Percentiles rank a stretch among this genome's conserved stretches.
These are phyloP conservation scores for Oscarella lobularis DNA, from an alignment of 37 sponge, comb jelly and placozoan genomes.

Conservation along the genomic window DNA sequence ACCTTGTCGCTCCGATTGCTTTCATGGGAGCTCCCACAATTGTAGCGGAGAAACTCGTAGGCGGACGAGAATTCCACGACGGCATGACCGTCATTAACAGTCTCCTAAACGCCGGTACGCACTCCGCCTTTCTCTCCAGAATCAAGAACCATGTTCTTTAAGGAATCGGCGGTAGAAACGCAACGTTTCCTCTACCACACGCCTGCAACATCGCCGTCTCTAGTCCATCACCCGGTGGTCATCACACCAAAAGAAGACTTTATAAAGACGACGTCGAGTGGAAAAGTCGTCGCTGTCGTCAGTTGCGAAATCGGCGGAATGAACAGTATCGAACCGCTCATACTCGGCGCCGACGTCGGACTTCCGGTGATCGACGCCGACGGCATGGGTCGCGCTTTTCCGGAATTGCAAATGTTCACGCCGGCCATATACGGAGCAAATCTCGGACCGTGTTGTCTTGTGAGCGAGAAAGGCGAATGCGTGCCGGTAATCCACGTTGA, in stretches of 20 bases:
- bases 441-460: constrained; percentile 33
- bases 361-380: constrained; percentile 72
- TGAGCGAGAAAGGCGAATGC: constrained; percentile 42
- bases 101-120: constrained; percentile 28
- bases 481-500: constrained; percentile 15
- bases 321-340: constrained; percentile 60
- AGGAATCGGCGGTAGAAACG: neutral
- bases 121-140: too few species aligned
- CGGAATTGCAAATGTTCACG: constrained; percentile 76
- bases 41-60: constrained; percentile 44
- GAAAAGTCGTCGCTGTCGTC: constrained; percentile 30
- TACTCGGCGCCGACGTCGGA: constrained; percentile 35
- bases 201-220: neutral
- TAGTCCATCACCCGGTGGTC: neutral
- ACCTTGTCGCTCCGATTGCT: constrained; percentile 21
- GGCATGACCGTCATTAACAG: constrained; percentile 24
- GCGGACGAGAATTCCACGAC: constrained; percentile 24
- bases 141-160: too few species aligned
- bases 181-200: neutral
- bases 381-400: constrained; percentile 85
- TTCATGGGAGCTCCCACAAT: constrained; percentile 78
- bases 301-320: constrained; percentile 58
- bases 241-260: too few species aligned
- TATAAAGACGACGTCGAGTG: too few species aligned
- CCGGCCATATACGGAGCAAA: constrained; percentile 48